Evolutionary conservation across 1,140 invertebrate species (phyloP).

Genomic region (Meloidogyne chitwoodi): DNA sequence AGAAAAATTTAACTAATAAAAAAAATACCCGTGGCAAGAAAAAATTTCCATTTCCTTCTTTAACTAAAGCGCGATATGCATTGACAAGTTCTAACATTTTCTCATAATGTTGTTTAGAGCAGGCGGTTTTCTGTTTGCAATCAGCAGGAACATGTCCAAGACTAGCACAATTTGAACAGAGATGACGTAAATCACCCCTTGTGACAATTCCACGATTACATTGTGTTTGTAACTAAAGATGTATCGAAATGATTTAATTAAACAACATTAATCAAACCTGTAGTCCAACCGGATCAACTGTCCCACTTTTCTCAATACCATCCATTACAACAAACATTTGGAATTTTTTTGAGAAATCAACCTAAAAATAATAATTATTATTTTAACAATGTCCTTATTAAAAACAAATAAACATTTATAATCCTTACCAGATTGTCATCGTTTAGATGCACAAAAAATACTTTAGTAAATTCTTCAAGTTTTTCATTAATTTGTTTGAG

Average conservation of each 20-base stretch:
- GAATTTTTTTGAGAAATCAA: slow-evolving; percentile 1
- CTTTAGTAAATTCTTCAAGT: slow-evolving; percentile 10
- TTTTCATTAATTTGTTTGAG: slow-evolving; percentile 2
- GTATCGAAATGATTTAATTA: not conserved
- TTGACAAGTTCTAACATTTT: slow-evolving; percentile 12
- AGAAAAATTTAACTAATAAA: not conserved
- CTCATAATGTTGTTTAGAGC: slow-evolving; percentile 1
- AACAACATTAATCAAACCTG: slow-evolving; percentile 1
- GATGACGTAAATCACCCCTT: slow-evolving; percentile 6
- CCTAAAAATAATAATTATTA: not conserved
- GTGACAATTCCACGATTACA: slow-evolving; percentile 13
- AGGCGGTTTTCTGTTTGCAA: not conserved
- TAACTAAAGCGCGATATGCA: slow-evolving; percentile 13
- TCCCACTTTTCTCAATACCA: slow-evolving; percentile 6
- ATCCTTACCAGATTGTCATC: not conserved
- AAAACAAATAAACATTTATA: no score
- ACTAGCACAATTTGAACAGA: slow-evolving; percentile 3
- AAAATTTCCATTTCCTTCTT: slow-evolving; percentile 16
- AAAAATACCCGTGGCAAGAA: not conserved
- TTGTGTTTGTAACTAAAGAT: not conserved
- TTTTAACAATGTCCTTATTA: not conserved
- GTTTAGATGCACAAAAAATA: slow-evolving; percentile 17
- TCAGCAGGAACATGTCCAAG: slow-evolving; percentile 1
- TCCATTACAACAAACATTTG: slow-evolving; percentile 7
- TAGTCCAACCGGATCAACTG: slow-evolving; percentile 17